phyloP scores from a whole-genome alignment of 2,113 vertebrate species.

The Callorhinus ursinus region DNA sequence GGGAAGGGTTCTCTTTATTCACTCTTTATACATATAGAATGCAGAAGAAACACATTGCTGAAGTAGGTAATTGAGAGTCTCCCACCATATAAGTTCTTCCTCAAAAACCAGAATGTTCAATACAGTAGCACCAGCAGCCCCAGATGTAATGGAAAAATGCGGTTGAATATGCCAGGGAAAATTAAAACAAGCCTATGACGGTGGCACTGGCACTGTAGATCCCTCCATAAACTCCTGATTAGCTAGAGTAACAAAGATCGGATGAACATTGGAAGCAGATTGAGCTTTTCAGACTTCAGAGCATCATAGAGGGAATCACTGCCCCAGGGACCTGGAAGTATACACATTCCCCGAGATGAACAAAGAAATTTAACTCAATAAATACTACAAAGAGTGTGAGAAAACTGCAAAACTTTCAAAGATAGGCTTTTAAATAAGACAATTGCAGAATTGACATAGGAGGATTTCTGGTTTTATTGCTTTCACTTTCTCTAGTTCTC shows the following conservation, averaged over 20 bases:
- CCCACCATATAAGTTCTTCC: not conserved
- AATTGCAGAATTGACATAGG: not conserved
- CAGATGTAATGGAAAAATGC: not conserved
- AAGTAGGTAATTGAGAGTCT: not conserved
- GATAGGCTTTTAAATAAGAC: conserved; percentile 15
- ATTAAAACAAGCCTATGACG: not conserved
- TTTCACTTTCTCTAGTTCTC: not conserved
- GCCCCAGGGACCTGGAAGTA: not conserved
- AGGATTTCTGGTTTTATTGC: not conserved
- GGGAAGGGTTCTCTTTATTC: not conserved
- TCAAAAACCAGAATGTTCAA: not conserved
- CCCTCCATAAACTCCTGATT: not conserved
- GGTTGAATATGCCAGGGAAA: not conserved
- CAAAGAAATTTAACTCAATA: not conserved
- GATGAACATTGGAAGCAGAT: not conserved
- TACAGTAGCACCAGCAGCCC: not conserved
- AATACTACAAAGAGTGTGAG: not conserved
- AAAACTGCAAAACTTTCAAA: not conserved
- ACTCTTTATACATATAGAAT: not conserved
- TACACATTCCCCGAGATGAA: not conserved
- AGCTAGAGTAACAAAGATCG: not conserved
- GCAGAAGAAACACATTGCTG: not conserved
- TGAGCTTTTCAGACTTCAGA: not conserved
- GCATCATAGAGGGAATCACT: not conserved
- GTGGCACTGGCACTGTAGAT: not conserved